Percentiles rank a stretch among this genome's conserved stretches.
These are phyloP conservation scores for Acrocephalus arundinaceus DNA, from an alignment of 2,113 vertebrate species.

Conservation along the genomic window DNA sequence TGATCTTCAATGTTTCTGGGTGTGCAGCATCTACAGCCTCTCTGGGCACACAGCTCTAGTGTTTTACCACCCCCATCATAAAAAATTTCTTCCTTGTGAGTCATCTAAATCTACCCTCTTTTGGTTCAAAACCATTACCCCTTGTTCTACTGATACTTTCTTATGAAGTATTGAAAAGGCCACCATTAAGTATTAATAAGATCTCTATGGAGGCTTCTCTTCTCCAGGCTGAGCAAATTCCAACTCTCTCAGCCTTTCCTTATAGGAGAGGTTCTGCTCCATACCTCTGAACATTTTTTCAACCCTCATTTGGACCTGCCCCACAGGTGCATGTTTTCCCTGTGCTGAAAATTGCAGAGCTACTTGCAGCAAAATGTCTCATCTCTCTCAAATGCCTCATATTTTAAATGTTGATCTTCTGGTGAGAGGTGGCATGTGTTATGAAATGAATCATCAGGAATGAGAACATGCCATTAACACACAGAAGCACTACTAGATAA, in stretches of 20 bases:
- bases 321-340: neutral
- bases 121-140: neutral
- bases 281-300: neutral
- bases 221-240: neutral
- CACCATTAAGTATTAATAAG: neutral
- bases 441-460: neutral
- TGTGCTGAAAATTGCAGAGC: neutral
- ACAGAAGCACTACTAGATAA: neutral
- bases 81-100: neutral
- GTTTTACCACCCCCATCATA: fast-evolving
- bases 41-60: fast-evolving
- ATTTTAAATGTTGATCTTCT: neutral
- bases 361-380: neutral
- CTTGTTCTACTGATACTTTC: neutral
- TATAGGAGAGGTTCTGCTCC: neutral
- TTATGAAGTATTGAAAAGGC: neutral
- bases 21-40: neutral
- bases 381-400: neutral
- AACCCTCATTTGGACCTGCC: neutral
- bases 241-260: too few relatives aligned
- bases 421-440: neutral
- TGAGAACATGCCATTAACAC: neutral
- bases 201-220: neutral
- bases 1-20: neutral
- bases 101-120: neutral